These are phyloP conservation scores for Heteromormyrus szaboi DNA, from an alignment of 2,797 vertebrate species.

Conservation along the genomic window DNA sequence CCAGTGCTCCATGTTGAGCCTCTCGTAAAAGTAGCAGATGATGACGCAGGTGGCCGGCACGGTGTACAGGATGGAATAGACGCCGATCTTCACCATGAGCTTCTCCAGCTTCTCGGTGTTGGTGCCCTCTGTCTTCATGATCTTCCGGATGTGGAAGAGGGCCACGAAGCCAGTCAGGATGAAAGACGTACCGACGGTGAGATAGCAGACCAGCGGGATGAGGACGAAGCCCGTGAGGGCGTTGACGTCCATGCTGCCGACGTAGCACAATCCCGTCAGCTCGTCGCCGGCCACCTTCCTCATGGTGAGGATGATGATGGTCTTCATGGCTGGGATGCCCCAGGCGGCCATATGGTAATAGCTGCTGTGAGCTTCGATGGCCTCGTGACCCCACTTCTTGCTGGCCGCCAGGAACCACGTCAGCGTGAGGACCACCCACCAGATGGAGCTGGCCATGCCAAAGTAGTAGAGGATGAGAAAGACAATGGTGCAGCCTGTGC, in stretches of 20 bases:
- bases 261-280: slow-evolving; percentile 92
- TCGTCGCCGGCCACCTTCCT: slow-evolving; percentile 92
- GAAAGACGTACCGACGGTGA: slow-evolving; percentile 91
- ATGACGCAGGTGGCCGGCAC: slow-evolving; percentile 96
- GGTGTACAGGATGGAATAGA: slow-evolving; percentile 96
- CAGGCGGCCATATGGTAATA: slow-evolving; percentile 98
- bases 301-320: slow-evolving; percentile 90
- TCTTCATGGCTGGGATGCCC: slow-evolving; percentile 92
- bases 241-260: slow-evolving; percentile 79
- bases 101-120: slow-evolving; percentile 98
- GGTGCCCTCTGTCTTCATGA: slow-evolving; percentile 96
- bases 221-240: slow-evolving; percentile 90
- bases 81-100: slow-evolving; percentile 95
- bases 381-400: slow-evolving; percentile 97
- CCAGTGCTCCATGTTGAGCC: slow-evolving; percentile 93
- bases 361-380: slow-evolving; percentile 93
- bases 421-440: slow-evolving; percentile 96
- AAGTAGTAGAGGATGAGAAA: slow-evolving; percentile 98
- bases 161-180: slow-evolving; percentile 94
- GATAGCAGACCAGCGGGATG: slow-evolving; percentile 88
- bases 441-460: slow-evolving; percentile 94
- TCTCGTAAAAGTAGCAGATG: slow-evolving; percentile 93
- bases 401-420: slow-evolving; percentile 97
- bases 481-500: slow-evolving; percentile 91
- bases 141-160: slow-evolving; percentile 92